Percentiles rank a stretch among this genome's conserved stretches.
These are phyloP conservation scores for Sebastes elongatus DNA, from an alignment of 2,797 vertebrate species.

Conservation along the genomic window DNA sequence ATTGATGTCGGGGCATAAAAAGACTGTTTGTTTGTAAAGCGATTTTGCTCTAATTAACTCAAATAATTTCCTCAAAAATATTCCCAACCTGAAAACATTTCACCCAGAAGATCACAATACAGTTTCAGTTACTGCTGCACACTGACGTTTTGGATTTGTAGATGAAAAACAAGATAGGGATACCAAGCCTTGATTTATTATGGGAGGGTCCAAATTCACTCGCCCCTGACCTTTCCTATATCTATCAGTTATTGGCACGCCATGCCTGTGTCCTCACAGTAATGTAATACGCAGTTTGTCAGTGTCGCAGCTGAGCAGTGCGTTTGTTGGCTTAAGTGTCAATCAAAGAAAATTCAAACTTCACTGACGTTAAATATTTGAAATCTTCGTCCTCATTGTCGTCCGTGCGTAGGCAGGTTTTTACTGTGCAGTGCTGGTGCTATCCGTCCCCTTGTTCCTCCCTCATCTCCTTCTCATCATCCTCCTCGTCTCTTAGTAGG, in stretches of 20 bases:
- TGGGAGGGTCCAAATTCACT: constrained; percentile 18
- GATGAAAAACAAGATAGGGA: constrained; percentile 22
- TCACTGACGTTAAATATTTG: constrained; percentile 60
- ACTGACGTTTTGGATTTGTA: constrained; percentile 20
- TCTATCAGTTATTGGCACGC: neutral
- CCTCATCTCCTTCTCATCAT: constrained; percentile 29
- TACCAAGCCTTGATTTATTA: constrained; percentile 7
- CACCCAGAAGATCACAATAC: constrained; percentile 46
- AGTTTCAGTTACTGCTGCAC: constrained; percentile 10
- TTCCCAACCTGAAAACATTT: constrained; percentile 40
- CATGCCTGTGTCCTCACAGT: constrained; percentile 24
- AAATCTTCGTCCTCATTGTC: constrained; percentile 48
- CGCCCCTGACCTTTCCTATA: neutral
- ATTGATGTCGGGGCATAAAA: constrained; percentile 62
- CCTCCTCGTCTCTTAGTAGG: constrained; percentile 36
- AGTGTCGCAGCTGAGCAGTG: constrained; percentile 38
- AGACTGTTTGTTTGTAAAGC: constrained; percentile 37
- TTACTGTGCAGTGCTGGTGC: constrained; percentile 75
- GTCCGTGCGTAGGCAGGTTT: constrained; percentile 43
- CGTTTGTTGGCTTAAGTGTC: constrained; percentile 36
- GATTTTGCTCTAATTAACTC: constrained; percentile 36
- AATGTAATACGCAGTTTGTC: constrained; percentile 3
- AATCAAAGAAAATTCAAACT: constrained; percentile 55
- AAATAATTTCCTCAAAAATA: constrained; percentile 30
- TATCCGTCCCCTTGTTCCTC: constrained; percentile 60